Base-by-base conservation (phyloP, 1,140 invertebrate genomes). In the Drosophila suzukii region DNA sequence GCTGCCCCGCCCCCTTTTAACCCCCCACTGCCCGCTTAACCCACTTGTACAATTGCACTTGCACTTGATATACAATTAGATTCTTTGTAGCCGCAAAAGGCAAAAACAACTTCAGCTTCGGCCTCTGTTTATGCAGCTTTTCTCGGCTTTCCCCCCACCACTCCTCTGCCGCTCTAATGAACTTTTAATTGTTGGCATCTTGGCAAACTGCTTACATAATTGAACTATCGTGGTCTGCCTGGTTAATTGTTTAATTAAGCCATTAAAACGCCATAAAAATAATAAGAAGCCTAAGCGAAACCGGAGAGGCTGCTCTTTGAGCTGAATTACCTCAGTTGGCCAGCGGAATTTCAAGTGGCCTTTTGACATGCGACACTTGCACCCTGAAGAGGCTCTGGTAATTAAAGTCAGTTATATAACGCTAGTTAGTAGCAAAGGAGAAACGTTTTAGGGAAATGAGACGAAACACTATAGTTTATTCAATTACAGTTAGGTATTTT, bases 241-340 rank as follows among this genome's bases (percentile, higher is more conserved):
- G 82, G 85, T 78, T 81, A 89, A 89, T 89, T 89, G 85, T 89
- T 89, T 84, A 90, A 89, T 89, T 89, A 89, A 89, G 80, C 70
- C 77, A 89, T 89, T 89, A 89, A 89, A 89, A 78, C 67, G 77
- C 80, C 68, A 89, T 89, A 89, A 89, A 89, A 71, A 39, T 66
- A 89, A 88, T 88, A 84, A 67, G 55, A 43, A 68, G 84, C 85
- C 73, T 65, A 75, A 53, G 61, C 36, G 49, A 36, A 17, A 60
- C 65, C 72, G 10, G 17, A 58, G 38, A 67, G 56, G 36, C 53
- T 56, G 77, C 34, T 55, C 30, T 51, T 44, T 30, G 12, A 34
- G 59, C 30, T 24, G 58, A 43, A 66, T 73, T 56, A 58, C 49
- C 70, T 47, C 60, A 70, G 46, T 57, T 41, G 30, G 11, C 44